phyloP scores from a whole-genome alignment of 1,140 invertebrate species.

The Drosophila ficusphila region DNA sequence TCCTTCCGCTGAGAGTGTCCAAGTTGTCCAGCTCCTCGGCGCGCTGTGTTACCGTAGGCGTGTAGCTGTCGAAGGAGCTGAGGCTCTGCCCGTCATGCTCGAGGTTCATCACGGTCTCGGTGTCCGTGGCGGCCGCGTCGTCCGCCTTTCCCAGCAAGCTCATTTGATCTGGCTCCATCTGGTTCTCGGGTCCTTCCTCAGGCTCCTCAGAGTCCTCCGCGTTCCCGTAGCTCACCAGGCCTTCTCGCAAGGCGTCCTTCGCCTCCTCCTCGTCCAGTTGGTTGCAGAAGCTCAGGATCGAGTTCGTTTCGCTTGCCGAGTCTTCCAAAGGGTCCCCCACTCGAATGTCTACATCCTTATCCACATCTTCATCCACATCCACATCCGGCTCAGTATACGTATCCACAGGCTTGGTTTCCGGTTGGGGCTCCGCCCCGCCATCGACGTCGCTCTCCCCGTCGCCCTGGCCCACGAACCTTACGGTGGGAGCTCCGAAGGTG shows the following conservation, averaged over 20 bases:
- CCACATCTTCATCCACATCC: not conserved
- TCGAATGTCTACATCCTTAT: not conserved
- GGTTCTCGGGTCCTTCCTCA: conserved; percentile 4
- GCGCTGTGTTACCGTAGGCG: not conserved
- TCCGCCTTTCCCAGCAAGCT: conserved; percentile 1
- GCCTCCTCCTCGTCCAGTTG: conserved; percentile 36
- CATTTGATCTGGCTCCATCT: not conserved
- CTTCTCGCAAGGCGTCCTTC: not conserved
- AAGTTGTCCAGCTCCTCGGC: not conserved
- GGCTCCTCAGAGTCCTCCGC: not conserved
- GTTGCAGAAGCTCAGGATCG: conserved; percentile 19
- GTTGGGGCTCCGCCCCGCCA: not conserved
- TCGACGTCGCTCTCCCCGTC: not conserved
- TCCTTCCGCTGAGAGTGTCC: conserved; percentile 30
- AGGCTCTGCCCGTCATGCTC: conserved; percentile 22
- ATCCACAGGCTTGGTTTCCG: not conserved
- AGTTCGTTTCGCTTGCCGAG: not conserved
- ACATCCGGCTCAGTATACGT: too few relatives aligned
- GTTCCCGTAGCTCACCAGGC: not conserved
- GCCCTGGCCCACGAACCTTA: conserved; percentile 44
- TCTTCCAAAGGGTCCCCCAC: not conserved
- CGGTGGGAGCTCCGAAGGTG: conserved; percentile 49
- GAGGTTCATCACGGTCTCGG: conserved; percentile 26
- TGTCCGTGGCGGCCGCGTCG: conserved; percentile 8
- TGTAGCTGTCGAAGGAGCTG: conserved; percentile 12